Base-by-base conservation (phyloP, 2,888 invertebrate species). In the Stenolophus ochropezus region DNA sequence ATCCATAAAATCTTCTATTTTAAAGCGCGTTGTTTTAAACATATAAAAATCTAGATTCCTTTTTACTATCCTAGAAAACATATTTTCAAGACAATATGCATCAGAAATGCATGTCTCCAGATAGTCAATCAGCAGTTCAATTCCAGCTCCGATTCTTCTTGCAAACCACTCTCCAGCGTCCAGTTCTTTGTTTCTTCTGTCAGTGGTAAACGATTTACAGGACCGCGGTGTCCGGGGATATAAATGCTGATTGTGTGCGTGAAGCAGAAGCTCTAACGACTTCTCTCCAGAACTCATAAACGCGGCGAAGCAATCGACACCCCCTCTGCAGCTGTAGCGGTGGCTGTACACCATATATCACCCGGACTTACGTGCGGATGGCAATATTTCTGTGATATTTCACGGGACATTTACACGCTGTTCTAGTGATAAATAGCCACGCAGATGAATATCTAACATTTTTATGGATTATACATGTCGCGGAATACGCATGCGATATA, bases 161-260 rank as follows among this genome's bases (percentile, higher is more conserved):
- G n/a, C n/a, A n/a, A n/a, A n/a, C n/a, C n/a, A n/a, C n/a, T 42
- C 33, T 42, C 33, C 2, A 11, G 33, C 11, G 33, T 42, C 33
- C 33, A 42, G 1, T 42, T 42, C 33, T 42, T 42, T 42, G 33
- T 42, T 42, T 42, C 8, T 42, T 6, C 33, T 42, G 33, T 42
- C 33, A 42, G 33, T 42, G 33, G 33, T 61, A 61, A 61, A 61
- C 61, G 61, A 61, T 61, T 61, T 61, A 61, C 61, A 61, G 20
- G 33, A 42, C 56, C 56, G 14, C 61, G 14, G 25, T 21, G 25
- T 23, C 25, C 33, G 16, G 27, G 51, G 78, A 53, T 79, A 79
- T 79, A 79, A 79, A 79, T 79, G 79, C 27, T 79, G 79, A 79
- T 79, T 71, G 79, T 79, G 69, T 79, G 79, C 53, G 79, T 79